Evolutionary conservation across 2,113 vertebrate species (phyloP).

Genomic region (Bungarus multicinctus): DNA sequence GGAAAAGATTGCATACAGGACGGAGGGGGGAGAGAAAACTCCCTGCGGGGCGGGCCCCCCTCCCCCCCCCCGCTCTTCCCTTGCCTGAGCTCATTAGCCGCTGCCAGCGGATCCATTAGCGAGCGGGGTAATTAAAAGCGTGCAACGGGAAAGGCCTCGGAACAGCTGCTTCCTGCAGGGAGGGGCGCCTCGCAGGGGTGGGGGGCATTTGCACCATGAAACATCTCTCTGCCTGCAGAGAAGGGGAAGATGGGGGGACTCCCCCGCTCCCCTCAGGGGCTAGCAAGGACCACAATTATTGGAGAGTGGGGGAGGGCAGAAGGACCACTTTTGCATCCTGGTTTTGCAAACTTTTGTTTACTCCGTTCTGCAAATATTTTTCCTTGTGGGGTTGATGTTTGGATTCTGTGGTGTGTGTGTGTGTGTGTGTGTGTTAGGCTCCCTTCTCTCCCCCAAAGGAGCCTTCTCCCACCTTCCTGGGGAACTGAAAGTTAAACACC

Average conservation of each 20-base stretch:
- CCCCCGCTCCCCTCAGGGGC: neutral
- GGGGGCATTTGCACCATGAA: neutral
- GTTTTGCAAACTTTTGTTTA: neutral
- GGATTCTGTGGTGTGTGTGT: neutral
- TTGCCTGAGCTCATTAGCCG: neutral
- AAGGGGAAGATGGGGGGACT: neutral
- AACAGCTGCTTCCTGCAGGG: neutral
- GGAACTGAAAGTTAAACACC: neutral
- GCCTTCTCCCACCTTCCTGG: neutral
- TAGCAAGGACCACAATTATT: neutral
- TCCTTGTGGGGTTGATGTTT: neutral
- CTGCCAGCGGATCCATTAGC: slow-evolving; percentile 1
- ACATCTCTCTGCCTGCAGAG: neutral
- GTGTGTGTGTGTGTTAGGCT: neutral
- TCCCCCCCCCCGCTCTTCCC: neutral
- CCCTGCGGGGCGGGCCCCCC: neutral
- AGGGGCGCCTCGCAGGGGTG: too few relatives aligned
- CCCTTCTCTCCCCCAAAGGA: neutral
- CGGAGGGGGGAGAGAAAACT: fast-evolving
- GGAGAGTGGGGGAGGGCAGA: neutral
- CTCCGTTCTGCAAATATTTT: neutral
- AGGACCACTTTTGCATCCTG: neutral
- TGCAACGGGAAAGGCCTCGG: neutral
- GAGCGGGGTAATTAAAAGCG: neutral
- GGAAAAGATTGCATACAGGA: neutral